Percentiles rank a stretch among this genome's conserved stretches.
Conservation (phyloP, 2,797 vertebrate species). For the Delichon dasypus region DNA sequence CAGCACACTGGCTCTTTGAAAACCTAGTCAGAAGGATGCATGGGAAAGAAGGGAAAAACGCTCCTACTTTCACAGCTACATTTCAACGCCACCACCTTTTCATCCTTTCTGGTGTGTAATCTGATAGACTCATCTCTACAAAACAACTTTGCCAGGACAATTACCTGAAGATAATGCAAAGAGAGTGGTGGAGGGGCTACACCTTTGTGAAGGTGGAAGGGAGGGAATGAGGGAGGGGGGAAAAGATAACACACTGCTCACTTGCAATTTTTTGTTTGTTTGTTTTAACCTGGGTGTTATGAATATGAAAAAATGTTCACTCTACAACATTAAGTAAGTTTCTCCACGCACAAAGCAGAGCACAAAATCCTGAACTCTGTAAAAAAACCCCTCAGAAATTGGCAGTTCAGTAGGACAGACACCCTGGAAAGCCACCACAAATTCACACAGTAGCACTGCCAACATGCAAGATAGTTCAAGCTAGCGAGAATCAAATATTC, state of each 20-base stretch:
- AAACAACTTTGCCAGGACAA: background rate
- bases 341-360: background rate
- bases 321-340: background rate
- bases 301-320: background rate
- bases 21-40: background rate
- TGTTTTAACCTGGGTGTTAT: background rate
- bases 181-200: background rate
- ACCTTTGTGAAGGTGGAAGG: background rate
- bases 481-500: conserved; percentile 46
- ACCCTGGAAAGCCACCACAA: conserved; percentile 36
- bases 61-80: background rate
- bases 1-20: background rate
- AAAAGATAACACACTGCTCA: background rate
- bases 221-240: background rate
- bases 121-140: background rate
- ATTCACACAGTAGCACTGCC: background rate
- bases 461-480: conserved; percentile 7
- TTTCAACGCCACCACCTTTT: background rate
- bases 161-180: background rate
- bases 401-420: background rate
- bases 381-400: background rate
- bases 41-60: background rate
- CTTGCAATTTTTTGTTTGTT: background rate
- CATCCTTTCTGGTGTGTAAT: background rate
- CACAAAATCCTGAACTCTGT: background rate